Percentiles rank a stretch among this genome's conserved stretches.
phyloP scores from a whole-genome alignment of 2,797 vertebrate species.

The Dallia pectoralis region DNA sequence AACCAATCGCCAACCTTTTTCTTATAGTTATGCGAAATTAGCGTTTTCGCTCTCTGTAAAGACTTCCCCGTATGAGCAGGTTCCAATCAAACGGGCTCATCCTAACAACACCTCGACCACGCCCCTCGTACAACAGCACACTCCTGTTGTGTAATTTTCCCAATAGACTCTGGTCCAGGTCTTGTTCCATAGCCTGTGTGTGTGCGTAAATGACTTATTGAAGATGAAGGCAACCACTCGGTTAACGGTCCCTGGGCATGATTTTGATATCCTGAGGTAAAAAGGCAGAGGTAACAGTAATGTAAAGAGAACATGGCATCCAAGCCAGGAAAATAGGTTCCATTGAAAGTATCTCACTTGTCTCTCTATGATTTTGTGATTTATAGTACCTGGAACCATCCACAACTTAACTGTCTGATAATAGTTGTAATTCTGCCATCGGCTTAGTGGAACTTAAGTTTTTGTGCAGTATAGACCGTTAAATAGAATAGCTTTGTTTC shows the following conservation, averaged over 20 bases:
- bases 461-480: not conserved
- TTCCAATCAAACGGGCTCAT: slow-evolving; percentile 32
- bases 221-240: not conserved
- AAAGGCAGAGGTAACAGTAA: not conserved
- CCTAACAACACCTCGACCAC: not conserved
- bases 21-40: slow-evolving; percentile 40
- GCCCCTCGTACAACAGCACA: not conserved
- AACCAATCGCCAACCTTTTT: slow-evolving; percentile 39
- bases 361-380: not conserved
- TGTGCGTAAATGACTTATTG: not conserved
- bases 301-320: not conserved
- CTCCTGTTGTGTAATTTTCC: not conserved
- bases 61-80: slow-evolving; percentile 26
- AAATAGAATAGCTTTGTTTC: not conserved
- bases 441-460: not conserved
- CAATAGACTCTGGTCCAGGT: not conserved
- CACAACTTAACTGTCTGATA: not conserved
- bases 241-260: not conserved
- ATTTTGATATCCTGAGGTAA: not conserved
- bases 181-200: slow-evolving; percentile 3
- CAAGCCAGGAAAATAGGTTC: not conserved
- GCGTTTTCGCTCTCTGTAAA: slow-evolving; percentile 38
- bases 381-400: not conserved
- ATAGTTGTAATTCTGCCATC: not conserved
- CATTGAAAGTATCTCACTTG: not conserved